Evolutionary conservation across 2,888 invertebrate species (phyloP).

Genomic region (Phlogophora meticulosa): DNA sequence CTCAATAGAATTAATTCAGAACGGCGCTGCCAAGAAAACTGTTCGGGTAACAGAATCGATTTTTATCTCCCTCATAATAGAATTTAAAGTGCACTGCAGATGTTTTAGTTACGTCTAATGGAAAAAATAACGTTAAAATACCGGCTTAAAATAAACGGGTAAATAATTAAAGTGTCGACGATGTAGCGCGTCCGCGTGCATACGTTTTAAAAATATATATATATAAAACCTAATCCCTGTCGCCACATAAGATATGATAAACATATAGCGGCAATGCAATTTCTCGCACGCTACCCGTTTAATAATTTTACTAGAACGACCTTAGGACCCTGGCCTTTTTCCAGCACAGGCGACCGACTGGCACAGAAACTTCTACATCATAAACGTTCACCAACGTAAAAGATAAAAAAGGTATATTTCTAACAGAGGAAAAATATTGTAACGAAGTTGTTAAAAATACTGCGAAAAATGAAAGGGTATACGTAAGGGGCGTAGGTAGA

Average conservation of each 20-base stretch:
- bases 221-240: slow-evolving; percentile 41
- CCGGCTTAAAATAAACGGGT: slow-evolving; percentile 11
- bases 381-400: slow-evolving; percentile 31
- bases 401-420: slow-evolving; percentile 16
- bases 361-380: slow-evolving; percentile 47
- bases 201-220: slow-evolving; percentile 46
- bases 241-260: slow-evolving; percentile 55
- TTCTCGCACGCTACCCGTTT: slow-evolving; percentile 67
- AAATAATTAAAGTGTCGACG: slow-evolving; percentile 32
- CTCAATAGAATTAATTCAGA: slow-evolving; percentile 53
- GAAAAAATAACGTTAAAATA: slow-evolving; percentile 22
- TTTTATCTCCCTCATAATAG: slow-evolving; percentile 26
- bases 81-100: slow-evolving; percentile 32
- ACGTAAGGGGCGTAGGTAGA: neutral
- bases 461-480: neutral
- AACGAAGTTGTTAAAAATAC: slow-evolving; percentile 22
- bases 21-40: slow-evolving; percentile 45
- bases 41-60: slow-evolving; percentile 43
- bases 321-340: slow-evolving; percentile 57
- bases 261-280: slow-evolving; percentile 71
- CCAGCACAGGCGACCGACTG: slow-evolving; percentile 41
- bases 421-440: slow-evolving; percentile 1
- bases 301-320: slow-evolving; percentile 73
- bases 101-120: neutral
- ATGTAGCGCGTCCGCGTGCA: slow-evolving; percentile 19